Percentiles rank a stretch among this genome's conserved stretches.
These are phyloP conservation scores for Lagorchestes hirsutus DNA, from an alignment of 2,797 vertebrate species.

Conservation along the genomic window DNA sequence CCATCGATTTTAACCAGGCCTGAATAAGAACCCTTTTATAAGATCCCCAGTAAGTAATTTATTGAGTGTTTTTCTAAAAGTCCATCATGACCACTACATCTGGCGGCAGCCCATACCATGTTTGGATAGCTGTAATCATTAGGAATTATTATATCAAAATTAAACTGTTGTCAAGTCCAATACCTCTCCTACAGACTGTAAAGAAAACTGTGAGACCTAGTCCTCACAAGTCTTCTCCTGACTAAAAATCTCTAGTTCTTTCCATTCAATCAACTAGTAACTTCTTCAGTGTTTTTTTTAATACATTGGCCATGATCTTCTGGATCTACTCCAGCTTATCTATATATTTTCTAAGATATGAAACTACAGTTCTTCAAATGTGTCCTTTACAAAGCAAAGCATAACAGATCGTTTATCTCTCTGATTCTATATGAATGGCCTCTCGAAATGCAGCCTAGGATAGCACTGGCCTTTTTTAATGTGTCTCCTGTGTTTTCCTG, in stretches of 20 bases:
- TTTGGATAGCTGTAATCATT: neutral
- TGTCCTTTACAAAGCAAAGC: neutral
- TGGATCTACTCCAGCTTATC: neutral
- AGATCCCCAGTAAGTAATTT: neutral
- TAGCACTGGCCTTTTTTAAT: neutral
- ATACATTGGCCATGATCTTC: neutral
- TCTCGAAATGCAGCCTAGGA: neutral
- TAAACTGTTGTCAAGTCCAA: neutral
- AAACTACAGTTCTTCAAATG: neutral
- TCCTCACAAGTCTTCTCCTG: neutral
- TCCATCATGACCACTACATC: neutral
- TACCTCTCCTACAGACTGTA: neutral
- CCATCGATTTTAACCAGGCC: neutral
- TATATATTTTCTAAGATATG: neutral
- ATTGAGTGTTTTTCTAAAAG: neutral
- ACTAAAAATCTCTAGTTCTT: neutral
- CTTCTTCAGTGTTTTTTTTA: neutral
- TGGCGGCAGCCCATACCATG: neutral
- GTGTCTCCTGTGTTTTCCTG: neutral
- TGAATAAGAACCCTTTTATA: neutral
- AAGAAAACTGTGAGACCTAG: neutral
- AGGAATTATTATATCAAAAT: neutral
- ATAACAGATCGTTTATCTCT: neutral
- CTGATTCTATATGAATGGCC: neutral
- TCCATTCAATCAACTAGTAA: neutral